Evolutionary conservation across 2,113 vertebrate genomes (phyloP), one percentile per base, ranked within the genome.

Genomic region (Lampris megalopsis): DNA sequence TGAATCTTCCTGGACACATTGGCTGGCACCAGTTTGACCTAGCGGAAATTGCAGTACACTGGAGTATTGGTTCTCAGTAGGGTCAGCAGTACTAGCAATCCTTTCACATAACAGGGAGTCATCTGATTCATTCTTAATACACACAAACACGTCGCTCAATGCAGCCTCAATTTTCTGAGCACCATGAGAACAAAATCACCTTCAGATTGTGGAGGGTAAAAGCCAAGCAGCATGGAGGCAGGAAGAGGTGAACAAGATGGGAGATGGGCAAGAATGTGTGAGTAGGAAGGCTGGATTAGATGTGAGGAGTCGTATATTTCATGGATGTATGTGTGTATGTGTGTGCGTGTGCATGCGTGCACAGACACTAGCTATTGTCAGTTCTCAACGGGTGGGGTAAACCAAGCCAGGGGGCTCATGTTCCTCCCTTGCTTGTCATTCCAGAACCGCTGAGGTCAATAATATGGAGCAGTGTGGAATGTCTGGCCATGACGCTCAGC

Each of bases 401-500:
- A 7, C 58, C 41, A 57, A 83, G 62, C 52, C 47, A 1, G 69
- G 69, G 64, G 73, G 67, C 74, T 69, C 24, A 9, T n/a, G 58
- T 57, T 69, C 63, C 53, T 57, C 56, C 63, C 6, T 69, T 53
- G 57, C 66, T 50, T 58, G 24, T 74, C 77, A 72, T 42, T 75
- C 52, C 42, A 42, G 73, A 76, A 65, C 70, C 62, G 68, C 71
- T 75, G 74, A 79, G 68, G 81, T 76, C 71, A 84, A 61, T 69
- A 80, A 77, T 36, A 58, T 36, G 62, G 49, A 82, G 72, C 36
- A 48, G 63, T 52, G 57, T 38, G 76, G 84, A 85, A 82, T 71
- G 78, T 70, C 64, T 86, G 80, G 63, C 40, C 13, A 9, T 49
- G 13, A 77, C 78, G 24, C 11, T 57, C 58, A 62, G 35, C 58